Evolutionary conservation across 2,113 vertebrate genomes (phyloP).

Genomic region (Menidia beryllina): DNA sequence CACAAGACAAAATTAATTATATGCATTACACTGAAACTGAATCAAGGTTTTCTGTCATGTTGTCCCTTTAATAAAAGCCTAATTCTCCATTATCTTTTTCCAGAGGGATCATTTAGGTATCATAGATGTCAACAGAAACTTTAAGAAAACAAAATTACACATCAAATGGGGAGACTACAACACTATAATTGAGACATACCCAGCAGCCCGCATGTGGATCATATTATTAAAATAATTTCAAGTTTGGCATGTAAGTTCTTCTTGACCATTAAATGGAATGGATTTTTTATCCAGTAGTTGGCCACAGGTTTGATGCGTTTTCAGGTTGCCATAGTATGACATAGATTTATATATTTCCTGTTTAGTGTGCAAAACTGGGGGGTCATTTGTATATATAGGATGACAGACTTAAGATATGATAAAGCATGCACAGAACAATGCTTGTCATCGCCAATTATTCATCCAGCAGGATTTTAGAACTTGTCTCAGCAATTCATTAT

Average conservation of each 20-base stretch:
- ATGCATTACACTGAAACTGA: constrained; percentile 35
- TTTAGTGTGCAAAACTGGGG: constrained; percentile 5
- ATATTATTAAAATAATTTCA: not conserved
- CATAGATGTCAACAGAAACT: constrained; percentile 5
- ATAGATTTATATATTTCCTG: not conserved
- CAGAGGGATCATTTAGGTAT: constrained; percentile 40
- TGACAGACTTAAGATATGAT: constrained; percentile 39
- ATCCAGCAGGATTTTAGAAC: constrained; percentile 22
- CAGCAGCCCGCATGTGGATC: not conserved
- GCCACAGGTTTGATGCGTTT: not conserved
- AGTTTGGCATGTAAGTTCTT: no score
- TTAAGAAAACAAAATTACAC: no score
- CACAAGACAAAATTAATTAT: constrained; percentile 31
- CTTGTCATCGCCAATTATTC: constrained; percentile 49
- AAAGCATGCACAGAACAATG: constrained; percentile 24
- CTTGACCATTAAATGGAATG: not conserved
- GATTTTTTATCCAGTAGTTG: not conserved
- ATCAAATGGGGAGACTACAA: not conserved
- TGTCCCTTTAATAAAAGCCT: constrained; percentile 35
- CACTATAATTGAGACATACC: not conserved
- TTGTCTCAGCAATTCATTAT: constrained; percentile 33
- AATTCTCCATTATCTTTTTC: constrained; percentile 33
- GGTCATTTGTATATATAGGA: constrained; percentile 11
- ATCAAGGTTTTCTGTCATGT: constrained; percentile 35
- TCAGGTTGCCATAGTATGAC: not conserved